Evolutionary conservation across 1,140 invertebrate species (phyloP).

Genomic region (Ganaspis sp.): DNA sequence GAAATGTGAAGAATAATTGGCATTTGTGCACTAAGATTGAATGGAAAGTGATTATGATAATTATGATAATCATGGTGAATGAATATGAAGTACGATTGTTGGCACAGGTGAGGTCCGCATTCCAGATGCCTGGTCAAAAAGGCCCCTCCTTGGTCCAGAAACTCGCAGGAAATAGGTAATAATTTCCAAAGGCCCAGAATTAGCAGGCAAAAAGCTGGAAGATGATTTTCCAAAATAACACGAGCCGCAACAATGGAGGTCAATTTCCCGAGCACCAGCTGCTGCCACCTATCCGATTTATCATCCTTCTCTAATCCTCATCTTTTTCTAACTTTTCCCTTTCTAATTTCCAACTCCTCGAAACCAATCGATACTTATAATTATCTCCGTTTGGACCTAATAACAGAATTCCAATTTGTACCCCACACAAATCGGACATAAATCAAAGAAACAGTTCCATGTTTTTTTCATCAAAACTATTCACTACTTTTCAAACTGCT

Average conservation of each 20-base stretch:
- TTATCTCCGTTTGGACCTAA: background rate
- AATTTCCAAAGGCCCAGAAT: constrained; percentile 67
- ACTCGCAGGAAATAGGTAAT: constrained; percentile 66
- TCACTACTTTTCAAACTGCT: too few species aligned
- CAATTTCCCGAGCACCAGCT: constrained; percentile 71
- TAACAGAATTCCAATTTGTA: background rate
- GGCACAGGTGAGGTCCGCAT: constrained; percentile 31
- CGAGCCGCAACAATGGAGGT: constrained; percentile 59
- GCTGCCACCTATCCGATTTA: constrained; percentile 73
- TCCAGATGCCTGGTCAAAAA: constrained; percentile 52
- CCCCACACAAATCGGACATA: too few species aligned
- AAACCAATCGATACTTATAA: background rate
- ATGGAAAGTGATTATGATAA: too few species aligned
- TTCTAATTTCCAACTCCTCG: constrained; percentile 6
- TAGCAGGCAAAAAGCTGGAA: constrained; percentile 69
- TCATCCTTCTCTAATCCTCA: constrained; percentile 48
- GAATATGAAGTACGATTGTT: constrained; percentile 9
- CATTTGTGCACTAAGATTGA: too few species aligned
- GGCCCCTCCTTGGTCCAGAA: constrained; percentile 38
- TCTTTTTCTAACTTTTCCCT: constrained; percentile 18
- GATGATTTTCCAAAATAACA: constrained; percentile 74
- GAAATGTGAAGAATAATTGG: too few species aligned
- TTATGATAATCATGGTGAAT: too few species aligned
- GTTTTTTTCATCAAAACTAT: too few species aligned
- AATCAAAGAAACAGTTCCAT: too few species aligned